Percentiles rank a stretch among this genome's conserved stretches.
Conservation (phyloP, 1,140 invertebrate genomes). For the Drosophila carrolli region DNA sequence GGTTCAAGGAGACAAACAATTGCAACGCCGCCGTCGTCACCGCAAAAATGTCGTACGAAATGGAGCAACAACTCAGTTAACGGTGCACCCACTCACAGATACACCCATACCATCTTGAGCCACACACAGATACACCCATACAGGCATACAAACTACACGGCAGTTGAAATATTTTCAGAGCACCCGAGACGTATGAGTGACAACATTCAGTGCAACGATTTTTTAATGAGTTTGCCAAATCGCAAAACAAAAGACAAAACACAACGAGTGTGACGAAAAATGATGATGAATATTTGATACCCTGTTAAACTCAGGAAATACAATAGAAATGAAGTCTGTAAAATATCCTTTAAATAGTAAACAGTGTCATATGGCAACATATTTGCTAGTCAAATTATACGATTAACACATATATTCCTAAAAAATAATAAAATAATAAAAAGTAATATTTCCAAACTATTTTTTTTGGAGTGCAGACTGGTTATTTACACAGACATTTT, state of each 20-base stretch:
- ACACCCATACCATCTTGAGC: not conserved
- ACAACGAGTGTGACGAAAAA: not conserved
- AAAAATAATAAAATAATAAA: too few relatives aligned
- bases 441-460: too few relatives aligned
- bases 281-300: not conserved
- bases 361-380: too few relatives aligned
- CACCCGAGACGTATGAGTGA: constrained; percentile 45
- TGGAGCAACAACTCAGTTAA: constrained; percentile 58
- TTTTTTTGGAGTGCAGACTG: too few relatives aligned
- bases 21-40: constrained; percentile 38
- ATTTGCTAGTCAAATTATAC: too few relatives aligned
- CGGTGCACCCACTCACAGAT: constrained; percentile 28
- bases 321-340: too few relatives aligned
- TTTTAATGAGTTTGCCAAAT: constrained; percentile 72
- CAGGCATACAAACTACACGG: constrained; percentile 16
- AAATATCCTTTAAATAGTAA: too few relatives aligned
- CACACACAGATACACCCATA: constrained; percentile 13
- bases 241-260: constrained; percentile 31
- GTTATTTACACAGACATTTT: too few relatives aligned
- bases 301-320: not conserved
- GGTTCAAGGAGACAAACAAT: constrained; percentile 81
- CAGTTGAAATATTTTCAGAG: constrained; percentile 38
- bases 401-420: too few relatives aligned
- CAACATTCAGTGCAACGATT: constrained; percentile 64
- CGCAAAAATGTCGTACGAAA: constrained; percentile 71